Conservation (phyloP, 2,113 vertebrate species). For the Cyphomyrus plagiostoma region DNA sequence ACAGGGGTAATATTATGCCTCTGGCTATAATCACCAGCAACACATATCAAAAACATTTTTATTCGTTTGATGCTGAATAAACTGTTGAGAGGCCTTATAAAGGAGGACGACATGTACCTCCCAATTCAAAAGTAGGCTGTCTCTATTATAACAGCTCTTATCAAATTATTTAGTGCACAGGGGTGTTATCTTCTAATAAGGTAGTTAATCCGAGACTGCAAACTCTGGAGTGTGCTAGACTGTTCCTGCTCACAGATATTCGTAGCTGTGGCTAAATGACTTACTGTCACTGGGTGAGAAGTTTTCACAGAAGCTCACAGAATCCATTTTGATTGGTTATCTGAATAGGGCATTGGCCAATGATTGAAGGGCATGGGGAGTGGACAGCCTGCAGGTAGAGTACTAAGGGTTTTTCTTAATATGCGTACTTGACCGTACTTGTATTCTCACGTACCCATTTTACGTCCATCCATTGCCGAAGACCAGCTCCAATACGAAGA, state of each 20-base stretch:
- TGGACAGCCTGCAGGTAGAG: not conserved
- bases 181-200: not conserved
- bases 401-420: not conserved
- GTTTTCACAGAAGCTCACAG: not conserved
- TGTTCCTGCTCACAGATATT: not conserved
- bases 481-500: not conserved
- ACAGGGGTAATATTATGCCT: conserved; percentile 3
- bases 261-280: not conserved
- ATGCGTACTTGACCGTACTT: not conserved
- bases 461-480: not conserved
- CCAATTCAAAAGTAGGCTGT: not conserved
- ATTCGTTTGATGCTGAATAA: not conserved
- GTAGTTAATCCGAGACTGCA: not conserved
- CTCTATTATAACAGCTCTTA: not conserved
- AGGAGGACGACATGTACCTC: not conserved
- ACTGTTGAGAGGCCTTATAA: not conserved
- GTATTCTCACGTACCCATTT: not conserved
- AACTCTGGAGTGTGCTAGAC: not conserved
- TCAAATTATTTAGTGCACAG: not conserved
- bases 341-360: not conserved
- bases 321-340: not conserved
- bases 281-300: not conserved
- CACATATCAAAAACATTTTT: not conserved
- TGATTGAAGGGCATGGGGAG: not conserved
- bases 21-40: not conserved